Conservation (phyloP, 2,888 invertebrate species). For the Scrobipalpa atriplicella region DNA sequence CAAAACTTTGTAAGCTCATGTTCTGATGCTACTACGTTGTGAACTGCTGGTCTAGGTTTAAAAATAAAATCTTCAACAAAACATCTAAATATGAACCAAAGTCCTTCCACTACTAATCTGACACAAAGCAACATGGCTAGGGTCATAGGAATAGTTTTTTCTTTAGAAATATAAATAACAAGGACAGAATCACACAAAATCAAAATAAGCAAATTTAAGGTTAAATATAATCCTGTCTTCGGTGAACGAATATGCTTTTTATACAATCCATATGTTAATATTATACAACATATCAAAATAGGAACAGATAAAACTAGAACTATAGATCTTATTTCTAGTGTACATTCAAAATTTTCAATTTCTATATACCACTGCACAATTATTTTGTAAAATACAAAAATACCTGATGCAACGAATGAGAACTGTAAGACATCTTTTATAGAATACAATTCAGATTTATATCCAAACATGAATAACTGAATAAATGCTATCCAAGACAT, state of each 20-base stretch:
- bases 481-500: conserved; percentile 41
- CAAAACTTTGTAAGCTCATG: neutral
- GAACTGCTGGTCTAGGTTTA: neutral
- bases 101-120: conserved; percentile 6
- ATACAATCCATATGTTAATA: conserved; percentile 19
- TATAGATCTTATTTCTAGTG: conserved; percentile 38
- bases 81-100: conserved; percentile 20
- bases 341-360: neutral
- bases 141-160: neutral
- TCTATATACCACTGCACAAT: conserved; percentile 26
- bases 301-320: conserved; percentile 41
- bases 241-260: conserved; percentile 32
- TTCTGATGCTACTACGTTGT: neutral
- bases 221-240: conserved; percentile 36
- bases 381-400: conserved; percentile 36
- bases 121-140: neutral
- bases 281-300: conserved; percentile 34
- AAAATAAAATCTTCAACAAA: neutral
- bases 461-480: conserved; percentile 40
- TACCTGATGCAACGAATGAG: conserved; percentile 30
- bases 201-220: conserved; percentile 37
- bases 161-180: neutral
- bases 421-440: conserved; percentile 37
- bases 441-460: conserved; percentile 39
- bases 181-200: conserved; percentile 26